Percentiles rank a stretch among this genome's conserved stretches.
phyloP scores from a whole-genome alignment of 2,113 vertebrate species.

The Neopipo cinnamomea region DNA sequence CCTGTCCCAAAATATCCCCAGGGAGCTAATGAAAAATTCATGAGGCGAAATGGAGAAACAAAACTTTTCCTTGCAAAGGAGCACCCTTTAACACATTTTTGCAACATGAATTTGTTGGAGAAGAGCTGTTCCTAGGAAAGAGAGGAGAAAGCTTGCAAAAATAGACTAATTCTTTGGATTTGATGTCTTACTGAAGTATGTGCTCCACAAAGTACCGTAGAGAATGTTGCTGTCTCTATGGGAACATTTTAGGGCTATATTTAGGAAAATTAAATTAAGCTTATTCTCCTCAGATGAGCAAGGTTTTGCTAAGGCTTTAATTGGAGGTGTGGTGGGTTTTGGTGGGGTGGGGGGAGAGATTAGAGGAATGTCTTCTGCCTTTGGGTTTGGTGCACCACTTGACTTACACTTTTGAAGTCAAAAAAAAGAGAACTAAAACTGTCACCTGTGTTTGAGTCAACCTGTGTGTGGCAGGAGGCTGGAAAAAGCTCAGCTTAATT shows the following conservation, averaged over 20 bases:
- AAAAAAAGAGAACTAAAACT: background rate
- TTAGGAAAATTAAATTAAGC: conserved; percentile 29
- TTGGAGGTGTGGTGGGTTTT: background rate
- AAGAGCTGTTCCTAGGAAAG: conserved; percentile 15
- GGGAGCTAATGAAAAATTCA: background rate
- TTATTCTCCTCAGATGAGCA: background rate
- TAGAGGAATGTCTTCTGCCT: background rate
- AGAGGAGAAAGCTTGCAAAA: background rate
- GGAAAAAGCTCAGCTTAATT: background rate
- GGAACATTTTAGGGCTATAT: conserved; percentile 16
- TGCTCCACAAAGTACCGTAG: background rate
- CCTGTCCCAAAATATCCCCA: background rate
- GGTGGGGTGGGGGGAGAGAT: background rate
- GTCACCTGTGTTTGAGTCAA: background rate
- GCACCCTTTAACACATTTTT: background rate
- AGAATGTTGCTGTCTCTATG: conserved; percentile 25
- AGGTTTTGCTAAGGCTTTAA: background rate
- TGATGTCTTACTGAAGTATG: conserved; percentile 17
- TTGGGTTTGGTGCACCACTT: background rate
- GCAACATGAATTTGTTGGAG: background rate
- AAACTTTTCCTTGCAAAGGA: background rate
- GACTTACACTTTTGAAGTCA: background rate
- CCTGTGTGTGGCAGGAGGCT: background rate
- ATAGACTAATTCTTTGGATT: background rate
- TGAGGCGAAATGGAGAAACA: background rate